Evolutionary conservation across 2,113 vertebrate genomes (phyloP).

Genomic region (Saguinus imperator): DNA sequence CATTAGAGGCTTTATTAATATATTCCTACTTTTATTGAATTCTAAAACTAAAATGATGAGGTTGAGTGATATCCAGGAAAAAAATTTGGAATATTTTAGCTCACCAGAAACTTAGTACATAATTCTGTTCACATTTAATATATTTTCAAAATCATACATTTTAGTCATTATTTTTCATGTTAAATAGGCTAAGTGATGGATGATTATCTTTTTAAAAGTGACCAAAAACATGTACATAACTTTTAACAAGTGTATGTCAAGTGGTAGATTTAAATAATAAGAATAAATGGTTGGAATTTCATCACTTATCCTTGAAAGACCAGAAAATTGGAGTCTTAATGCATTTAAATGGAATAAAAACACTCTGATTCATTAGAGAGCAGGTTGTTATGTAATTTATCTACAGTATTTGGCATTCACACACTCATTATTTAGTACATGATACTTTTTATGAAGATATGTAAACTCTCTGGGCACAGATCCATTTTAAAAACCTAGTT

Average conservation of each 20-base stretch:
- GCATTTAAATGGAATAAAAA: constrained; percentile 37
- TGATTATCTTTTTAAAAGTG: constrained; percentile 22
- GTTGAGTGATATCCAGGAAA: background rate
- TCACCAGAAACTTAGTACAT: background rate
- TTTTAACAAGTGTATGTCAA: background rate
- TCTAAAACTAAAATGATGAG: constrained; percentile 36
- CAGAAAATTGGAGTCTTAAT: constrained; percentile 51
- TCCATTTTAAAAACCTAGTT: constrained; percentile 53
- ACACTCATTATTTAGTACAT: constrained; percentile 52
- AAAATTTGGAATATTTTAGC: background rate
- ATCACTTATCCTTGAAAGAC: constrained; percentile 49
- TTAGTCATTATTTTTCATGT: background rate
- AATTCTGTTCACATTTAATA: constrained; percentile 22
- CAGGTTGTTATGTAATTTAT: constrained; percentile 48
- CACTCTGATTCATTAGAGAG: constrained; percentile 51
- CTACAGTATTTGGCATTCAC: constrained; percentile 28
- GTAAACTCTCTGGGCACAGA: constrained; percentile 51
- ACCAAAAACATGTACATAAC: background rate
- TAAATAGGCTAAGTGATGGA: background rate
- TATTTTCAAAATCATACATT: constrained; percentile 34
- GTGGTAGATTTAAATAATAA: constrained; percentile 43
- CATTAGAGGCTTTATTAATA: constrained; percentile 1
- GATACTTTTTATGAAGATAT: constrained; percentile 57
- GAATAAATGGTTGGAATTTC: constrained; percentile 62
- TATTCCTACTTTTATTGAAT: constrained; percentile 30